Percentiles rank a stretch among this genome's conserved stretches.
These are phyloP conservation scores for Nematolebias whitei DNA, from an alignment of 2,113 vertebrate genomes.

Conservation along the genomic window DNA sequence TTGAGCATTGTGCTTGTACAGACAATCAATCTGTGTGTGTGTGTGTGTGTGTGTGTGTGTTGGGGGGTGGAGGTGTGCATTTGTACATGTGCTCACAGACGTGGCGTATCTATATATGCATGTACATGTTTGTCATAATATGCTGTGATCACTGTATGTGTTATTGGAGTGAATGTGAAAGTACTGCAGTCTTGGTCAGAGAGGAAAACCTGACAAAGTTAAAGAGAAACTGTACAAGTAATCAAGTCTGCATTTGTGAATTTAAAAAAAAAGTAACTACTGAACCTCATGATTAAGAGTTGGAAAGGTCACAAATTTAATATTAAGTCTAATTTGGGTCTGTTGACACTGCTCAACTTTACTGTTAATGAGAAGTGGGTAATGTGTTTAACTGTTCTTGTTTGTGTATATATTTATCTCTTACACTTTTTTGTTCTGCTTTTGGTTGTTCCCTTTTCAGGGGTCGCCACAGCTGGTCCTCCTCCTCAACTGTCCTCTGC, in stretches of 20 bases:
- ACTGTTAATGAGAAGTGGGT: too few species aligned
- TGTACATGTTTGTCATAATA: conserved; percentile 3
- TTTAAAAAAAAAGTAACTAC: neutral
- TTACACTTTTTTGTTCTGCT: neutral
- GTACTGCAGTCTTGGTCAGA: neutral
- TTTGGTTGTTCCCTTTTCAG: too few species aligned
- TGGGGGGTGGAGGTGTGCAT: conserved; percentile 8
- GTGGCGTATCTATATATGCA: conserved; percentile 8
- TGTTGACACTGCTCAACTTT: too few species aligned
- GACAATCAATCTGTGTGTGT: conserved; percentile 28
- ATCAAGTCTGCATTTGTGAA: neutral
- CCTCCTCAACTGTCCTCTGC: too few species aligned
- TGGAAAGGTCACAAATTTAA: neutral
- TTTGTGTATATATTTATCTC: too few species aligned
- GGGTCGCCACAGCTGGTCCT: too few species aligned
- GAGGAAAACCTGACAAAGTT: neutral
- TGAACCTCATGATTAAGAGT: neutral
- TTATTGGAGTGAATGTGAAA: neutral
- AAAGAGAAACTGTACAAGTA: neutral
- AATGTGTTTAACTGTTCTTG: too few species aligned
- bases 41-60: conserved; percentile 1
- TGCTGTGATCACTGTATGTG: neutral
- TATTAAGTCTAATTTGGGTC: too few species aligned
- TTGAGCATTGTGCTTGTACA: conserved; percentile 46
- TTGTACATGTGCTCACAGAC: conserved; percentile 4